Evolutionary conservation across 2,113 vertebrate genomes (phyloP), one percentile per base, ranked within the genome.

Genomic region (Brachirus orientalis): DNA sequence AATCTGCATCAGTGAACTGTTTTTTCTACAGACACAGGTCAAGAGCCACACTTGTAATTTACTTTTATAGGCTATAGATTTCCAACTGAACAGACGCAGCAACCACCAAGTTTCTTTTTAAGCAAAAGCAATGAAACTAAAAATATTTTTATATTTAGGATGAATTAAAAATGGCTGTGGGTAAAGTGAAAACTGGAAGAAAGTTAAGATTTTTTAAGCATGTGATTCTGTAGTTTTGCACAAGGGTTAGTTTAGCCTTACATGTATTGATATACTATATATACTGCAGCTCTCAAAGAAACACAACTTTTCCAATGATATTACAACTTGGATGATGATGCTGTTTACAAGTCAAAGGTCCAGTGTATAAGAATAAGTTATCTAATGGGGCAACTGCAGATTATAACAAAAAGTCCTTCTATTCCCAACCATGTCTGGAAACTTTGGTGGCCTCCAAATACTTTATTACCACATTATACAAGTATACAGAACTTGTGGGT

Each of bases 51-150:
- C 37, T 28, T 41, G 36, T 28, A 62, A 40, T 38, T 63, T 40
- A 8, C 46, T 41, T 40, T 41, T 13, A 63, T 51, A 40, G 28
- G 18, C 41, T 10, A 28, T 28, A 28, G 28, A 28, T 28, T 9
- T 58, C 19, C 47, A 17, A 46, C 28, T 38, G 18, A 37, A 54
- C 28, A 69, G 22, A 60, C 20, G 43, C 8, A 17, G 22, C 43
- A 37, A 40, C 20, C 36, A 57, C 40, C 7, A 10, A 38, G 40
- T 9, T 61, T 37, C 1, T 19, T 52, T 46, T 22, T 5, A 46
- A 18, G 9, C 11, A 9, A 12, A 59, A 16, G 37, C 20, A 33
- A 35, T 35, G 6, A 45, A 52, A 18, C 63, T 48, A 62, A 46
- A 8, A 28, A 22, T 7, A 8, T 16, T 38, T 40, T 47, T 40